These are phyloP conservation scores for Sarcophaga bullata DNA, from an alignment of 1,140 invertebrate species.

Conservation along the genomic window DNA sequence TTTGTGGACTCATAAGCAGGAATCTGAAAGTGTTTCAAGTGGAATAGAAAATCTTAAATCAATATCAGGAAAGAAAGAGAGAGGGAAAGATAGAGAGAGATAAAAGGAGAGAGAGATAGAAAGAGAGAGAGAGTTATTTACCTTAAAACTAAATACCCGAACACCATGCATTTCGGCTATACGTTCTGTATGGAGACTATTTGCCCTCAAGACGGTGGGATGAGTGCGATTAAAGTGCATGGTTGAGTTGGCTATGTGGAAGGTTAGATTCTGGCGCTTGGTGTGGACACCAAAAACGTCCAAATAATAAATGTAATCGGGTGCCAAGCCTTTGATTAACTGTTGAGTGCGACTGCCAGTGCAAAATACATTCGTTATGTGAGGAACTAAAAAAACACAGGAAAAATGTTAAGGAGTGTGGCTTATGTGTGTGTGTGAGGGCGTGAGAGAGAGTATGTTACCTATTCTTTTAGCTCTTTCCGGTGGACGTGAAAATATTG, in stretches of 20 bases:
- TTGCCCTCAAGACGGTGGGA: constrained; percentile 51
- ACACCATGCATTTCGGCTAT: constrained; percentile 57
- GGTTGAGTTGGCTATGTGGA: constrained; percentile 52
- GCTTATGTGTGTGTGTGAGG: not conserved
- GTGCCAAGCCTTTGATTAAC: constrained; percentile 52
- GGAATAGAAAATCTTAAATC: too few species aligned
- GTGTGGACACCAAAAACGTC: constrained; percentile 61
- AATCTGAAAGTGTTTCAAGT: not conserved
- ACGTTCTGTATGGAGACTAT: constrained; percentile 54
- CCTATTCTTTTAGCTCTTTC: constrained; percentile 55
- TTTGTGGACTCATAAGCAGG: constrained; percentile 39
- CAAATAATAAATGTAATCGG: constrained; percentile 56
- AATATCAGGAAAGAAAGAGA: too few species aligned
- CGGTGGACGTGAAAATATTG: constrained; percentile 53
- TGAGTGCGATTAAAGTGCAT: constrained; percentile 61
- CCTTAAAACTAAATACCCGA: constrained; percentile 63
- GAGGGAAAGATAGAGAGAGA: too few species aligned
- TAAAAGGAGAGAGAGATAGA: too few species aligned
- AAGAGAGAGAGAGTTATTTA: constrained; percentile 34
- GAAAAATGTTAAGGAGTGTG: not conserved
- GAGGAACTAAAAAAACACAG: constrained; percentile 16
- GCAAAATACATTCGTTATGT: constrained; percentile 57
- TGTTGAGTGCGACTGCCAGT: constrained; percentile 58
- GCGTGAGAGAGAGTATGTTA: constrained; percentile 30
- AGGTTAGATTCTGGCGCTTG: constrained; percentile 56